A percentile compares a stretch with the other conserved stretches of the same genome.
Evolutionary conservation across 2,888 invertebrate genomes (phyloP).

Genomic region (Leptinotarsa haldemani): DNA sequence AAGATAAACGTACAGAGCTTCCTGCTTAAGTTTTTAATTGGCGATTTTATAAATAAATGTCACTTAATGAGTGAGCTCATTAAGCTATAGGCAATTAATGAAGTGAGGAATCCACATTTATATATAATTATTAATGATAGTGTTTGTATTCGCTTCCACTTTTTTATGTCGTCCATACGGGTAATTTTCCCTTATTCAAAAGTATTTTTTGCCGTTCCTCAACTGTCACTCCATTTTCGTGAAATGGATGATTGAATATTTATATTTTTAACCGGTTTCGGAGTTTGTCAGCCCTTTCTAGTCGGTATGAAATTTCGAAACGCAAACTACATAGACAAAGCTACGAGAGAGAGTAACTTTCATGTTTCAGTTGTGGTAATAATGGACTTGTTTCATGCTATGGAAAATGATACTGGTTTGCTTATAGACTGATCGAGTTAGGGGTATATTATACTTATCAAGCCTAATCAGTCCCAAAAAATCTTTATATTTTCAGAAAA

Average conservation of each 20-base stretch:
- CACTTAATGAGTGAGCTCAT: conserved; percentile 48
- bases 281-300: background rate
- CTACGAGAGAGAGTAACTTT: background rate
- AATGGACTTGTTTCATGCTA: too few species aligned
- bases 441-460: too few species aligned
- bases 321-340: background rate
- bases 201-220: conserved; percentile 6
- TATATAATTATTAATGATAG: conserved; percentile 44
- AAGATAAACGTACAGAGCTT: conserved; percentile 38
- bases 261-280: background rate
- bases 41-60: conserved; percentile 52
- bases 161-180: conserved; percentile 34
- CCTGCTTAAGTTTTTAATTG: conserved; percentile 54
- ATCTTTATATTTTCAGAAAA: too few species aligned
- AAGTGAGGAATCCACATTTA: conserved; percentile 47
- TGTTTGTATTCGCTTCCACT: conserved; percentile 30
- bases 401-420: too few species aligned
- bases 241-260: background rate
- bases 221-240: conserved; percentile 9
- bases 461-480: too few species aligned
- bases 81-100: conserved; percentile 48
- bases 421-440: too few species aligned
- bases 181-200: conserved; percentile 39
- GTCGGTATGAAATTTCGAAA: background rate
- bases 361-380: background rate